A percentile compares a stretch with the other conserved stretches of the same genome.
phyloP scores from a whole-genome alignment of 2,888 invertebrate genomes.

The Arrhopalites spinosus region DNA sequence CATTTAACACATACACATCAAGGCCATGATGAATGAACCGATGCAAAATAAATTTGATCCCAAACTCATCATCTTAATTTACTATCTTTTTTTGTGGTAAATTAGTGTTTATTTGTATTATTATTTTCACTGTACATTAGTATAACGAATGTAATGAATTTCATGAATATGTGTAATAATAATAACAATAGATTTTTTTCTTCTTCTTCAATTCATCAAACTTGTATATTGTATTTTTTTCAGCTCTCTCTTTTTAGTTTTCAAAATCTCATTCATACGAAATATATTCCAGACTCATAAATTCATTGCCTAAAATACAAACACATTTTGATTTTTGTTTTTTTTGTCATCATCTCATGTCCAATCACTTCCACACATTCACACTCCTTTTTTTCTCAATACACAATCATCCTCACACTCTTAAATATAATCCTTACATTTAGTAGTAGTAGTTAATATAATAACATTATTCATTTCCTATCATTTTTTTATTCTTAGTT shows the following conservation, averaged over 20 bases:
- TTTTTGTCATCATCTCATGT: constrained; percentile 1
- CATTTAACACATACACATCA: too few relatives aligned
- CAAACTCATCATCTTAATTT: not conserved
- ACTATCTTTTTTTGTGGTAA: constrained; percentile 20
- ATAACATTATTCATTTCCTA: too few relatives aligned
- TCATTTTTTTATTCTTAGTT: too few relatives aligned
- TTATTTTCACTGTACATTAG: constrained; percentile 28
- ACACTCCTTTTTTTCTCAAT: too few relatives aligned
- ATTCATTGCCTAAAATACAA: constrained; percentile 34
- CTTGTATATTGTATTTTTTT: not conserved
- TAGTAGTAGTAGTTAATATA: too few relatives aligned
- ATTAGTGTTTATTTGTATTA: constrained; percentile 20
- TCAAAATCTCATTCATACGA: too few relatives aligned
- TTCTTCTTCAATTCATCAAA: constrained; percentile 9
- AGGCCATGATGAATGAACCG: too few relatives aligned
- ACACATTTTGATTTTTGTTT: constrained; percentile 21
- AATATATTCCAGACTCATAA: constrained; percentile 19
- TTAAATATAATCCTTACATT: too few relatives aligned
- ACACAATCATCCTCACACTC: too few relatives aligned
- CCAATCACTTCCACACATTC: not conserved
- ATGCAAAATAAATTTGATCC: too few relatives aligned
- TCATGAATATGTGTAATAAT: constrained; percentile 24
- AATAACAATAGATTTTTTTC: constrained; percentile 24
- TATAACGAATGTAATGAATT: constrained; percentile 34
- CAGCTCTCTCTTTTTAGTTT: constrained; percentile 10